Conservation (phyloP, 2,888 invertebrate species). For the Lepidonotus clava region DNA sequence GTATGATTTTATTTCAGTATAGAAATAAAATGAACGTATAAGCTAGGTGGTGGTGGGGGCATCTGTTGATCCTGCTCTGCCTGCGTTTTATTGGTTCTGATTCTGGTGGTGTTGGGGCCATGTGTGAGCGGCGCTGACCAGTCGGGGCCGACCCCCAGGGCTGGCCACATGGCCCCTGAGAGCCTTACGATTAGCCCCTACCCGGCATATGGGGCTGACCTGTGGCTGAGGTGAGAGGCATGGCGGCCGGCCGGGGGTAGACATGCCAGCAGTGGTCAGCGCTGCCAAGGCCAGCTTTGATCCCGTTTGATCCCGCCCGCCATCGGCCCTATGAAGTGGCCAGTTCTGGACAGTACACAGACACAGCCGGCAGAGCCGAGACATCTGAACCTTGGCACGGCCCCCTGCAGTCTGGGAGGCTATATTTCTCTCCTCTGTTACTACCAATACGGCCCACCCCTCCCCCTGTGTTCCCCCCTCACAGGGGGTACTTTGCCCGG, state of each 20-base stretch:
- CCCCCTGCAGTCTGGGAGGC: background rate
- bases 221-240: background rate
- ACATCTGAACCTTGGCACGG: conserved; percentile 40
- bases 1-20: too few relatives aligned
- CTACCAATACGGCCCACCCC: too few relatives aligned
- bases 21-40: too few relatives aligned
- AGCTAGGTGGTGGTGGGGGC: background rate
- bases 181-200: background rate
- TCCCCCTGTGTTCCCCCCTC: background rate
- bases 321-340: conserved; percentile 27
- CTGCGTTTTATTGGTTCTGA: conserved; percentile 1
- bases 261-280: conserved; percentile 26
- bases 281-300: conserved; percentile 17
- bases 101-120: background rate
- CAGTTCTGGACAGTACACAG: conserved; percentile 43
- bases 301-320: conserved; percentile 16
- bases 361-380: conserved; percentile 12
- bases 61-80: conserved; percentile 10
- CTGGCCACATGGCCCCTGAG: background rate
- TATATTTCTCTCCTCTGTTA: background rate
- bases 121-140: background rate
- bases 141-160: background rate
- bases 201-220: conserved; percentile 31
- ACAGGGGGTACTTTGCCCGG: background rate
- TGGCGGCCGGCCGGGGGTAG: background rate